Percentiles rank a stretch among this genome's conserved stretches.
Evolutionary conservation across 92 coral and sea anemone genomes (phyloP).

Genomic region (Plumapathes pennacea): DNA sequence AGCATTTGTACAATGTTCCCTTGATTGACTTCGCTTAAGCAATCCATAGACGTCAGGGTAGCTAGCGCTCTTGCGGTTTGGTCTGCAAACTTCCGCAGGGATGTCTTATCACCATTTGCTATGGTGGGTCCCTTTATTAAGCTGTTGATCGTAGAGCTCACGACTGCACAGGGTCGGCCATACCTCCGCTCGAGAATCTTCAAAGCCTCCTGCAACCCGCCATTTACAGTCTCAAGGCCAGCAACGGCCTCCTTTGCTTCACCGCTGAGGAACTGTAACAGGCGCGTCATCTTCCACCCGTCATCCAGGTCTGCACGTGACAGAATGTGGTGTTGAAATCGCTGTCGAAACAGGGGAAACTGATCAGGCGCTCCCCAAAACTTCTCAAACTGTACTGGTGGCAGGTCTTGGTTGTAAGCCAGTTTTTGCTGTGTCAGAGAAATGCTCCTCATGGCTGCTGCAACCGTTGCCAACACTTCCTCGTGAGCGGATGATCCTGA

Average conservation of each 20-base stretch:
- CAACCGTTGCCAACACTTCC: too few species aligned
- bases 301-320: too few species aligned
- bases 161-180: constrained; percentile 55
- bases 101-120: constrained; percentile 31
- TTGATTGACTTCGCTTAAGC: constrained; percentile 36
- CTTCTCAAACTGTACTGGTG: too few species aligned
- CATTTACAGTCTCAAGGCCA: constrained; percentile 34
- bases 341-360: too few species aligned
- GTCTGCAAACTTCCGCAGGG: constrained; percentile 46
- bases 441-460: too few species aligned
- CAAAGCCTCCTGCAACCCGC: constrained; percentile 37
- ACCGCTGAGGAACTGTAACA: constrained; percentile 37
- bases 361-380: too few species aligned
- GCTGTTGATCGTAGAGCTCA: constrained; percentile 36
- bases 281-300: constrained; percentile 16
- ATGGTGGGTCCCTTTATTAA: constrained; percentile 46
- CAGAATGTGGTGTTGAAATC: too few species aligned
- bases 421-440: too few species aligned
- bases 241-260: constrained; percentile 41
- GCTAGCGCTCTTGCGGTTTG: constrained; percentile 16
- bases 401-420: too few species aligned
- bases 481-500: too few species aligned
- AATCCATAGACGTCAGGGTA: constrained; percentile 22
- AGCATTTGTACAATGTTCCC: constrained; percentile 48
- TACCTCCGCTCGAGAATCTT: constrained; percentile 31